Base-by-base conservation (phyloP, 2,113 vertebrate genomes). In the Agapornis roseicollis region DNA sequence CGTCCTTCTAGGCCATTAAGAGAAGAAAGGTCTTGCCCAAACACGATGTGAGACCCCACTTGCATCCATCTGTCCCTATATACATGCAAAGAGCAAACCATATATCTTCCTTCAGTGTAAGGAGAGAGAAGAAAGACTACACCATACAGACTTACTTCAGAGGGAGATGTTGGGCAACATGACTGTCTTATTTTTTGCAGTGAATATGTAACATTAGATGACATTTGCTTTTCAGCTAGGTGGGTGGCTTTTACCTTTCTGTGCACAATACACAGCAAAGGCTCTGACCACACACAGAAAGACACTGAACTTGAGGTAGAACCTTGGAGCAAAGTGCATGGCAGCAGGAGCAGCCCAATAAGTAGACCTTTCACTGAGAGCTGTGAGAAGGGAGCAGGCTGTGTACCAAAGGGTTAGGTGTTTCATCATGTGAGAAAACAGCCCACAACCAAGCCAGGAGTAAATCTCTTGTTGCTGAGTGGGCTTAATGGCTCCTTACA, bases 401-500 rank as follows among this genome's bases (percentile, higher is more conserved):
- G 33, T 35, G 33, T 66, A 74, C 73, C 50, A 24, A 70, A 85
- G 73, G 25, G 1, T 53, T 31, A 70, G 71, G 58, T 93, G 69
- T 92, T 94, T 90, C 82, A 92, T 85, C 85, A 47, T 11, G 24
- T 71, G 20, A 86, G 82, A 66, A 83, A 88, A 56, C 0, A 0
- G 76, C 41, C 63, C 88, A 35, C 46, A 49, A 11, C 0, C 10
- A 93, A 78, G 39, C 29, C 69, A 66, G 68, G 64, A 77, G 60
- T 66, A 88, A 88, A 80, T 74, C 52, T 81, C 33, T 31, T 85
- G 55, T 78, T 91, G 39, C 70, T 90, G 90, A 58, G 85, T 88
- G 90, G 90, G 76, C 85, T 96, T 78, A 83, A 66, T 70, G 27
- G 55, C 49, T 94, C 42, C 60, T 86, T 56, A 53, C n/a, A 85